Conservation (phyloP, 35 echinoderm and acorn worm species). For the Amphiura filiformis region DNA sequence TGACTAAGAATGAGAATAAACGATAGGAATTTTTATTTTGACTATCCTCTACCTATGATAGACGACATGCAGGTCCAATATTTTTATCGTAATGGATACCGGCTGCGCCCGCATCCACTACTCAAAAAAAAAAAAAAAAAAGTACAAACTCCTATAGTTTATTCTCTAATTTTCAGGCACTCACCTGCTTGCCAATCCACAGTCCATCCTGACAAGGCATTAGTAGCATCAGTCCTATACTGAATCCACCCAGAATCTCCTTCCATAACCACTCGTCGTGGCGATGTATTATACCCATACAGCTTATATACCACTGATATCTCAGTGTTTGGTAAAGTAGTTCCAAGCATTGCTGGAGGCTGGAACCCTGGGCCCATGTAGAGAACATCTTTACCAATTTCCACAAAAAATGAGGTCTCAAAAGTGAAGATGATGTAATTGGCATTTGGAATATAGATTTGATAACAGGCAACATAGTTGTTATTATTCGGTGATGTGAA, state of each 20-base stretch:
- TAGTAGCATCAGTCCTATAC: slow-evolving; percentile 9
- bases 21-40: too few species aligned
- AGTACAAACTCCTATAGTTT: too few species aligned
- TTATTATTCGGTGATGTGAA: background rate
- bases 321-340: background rate
- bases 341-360: background rate
- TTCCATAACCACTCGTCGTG: slow-evolving; percentile 3
- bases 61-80: too few species aligned
- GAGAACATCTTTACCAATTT: slow-evolving; percentile 3
- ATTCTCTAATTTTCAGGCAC: background rate
- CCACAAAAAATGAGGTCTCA: background rate
- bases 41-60: too few species aligned
- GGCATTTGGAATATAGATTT: slow-evolving; percentile 14
- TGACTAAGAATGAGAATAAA: too few species aligned
- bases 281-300: slow-evolving; percentile 12
- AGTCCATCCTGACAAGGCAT: background rate
- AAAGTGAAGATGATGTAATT: slow-evolving; percentile 30
- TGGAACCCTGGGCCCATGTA: slow-evolving; percentile 35
- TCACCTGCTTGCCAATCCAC: slow-evolving; percentile 20
- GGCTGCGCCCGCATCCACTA: too few species aligned
- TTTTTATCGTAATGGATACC: too few species aligned
- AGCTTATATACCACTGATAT: background rate
- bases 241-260: slow-evolving; percentile 37
- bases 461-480: slow-evolving; percentile 13
- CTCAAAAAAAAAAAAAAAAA: too few species aligned